Evolutionary conservation across 1,140 invertebrate species (phyloP).

Genomic region (Tigriopus japonicus): DNA sequence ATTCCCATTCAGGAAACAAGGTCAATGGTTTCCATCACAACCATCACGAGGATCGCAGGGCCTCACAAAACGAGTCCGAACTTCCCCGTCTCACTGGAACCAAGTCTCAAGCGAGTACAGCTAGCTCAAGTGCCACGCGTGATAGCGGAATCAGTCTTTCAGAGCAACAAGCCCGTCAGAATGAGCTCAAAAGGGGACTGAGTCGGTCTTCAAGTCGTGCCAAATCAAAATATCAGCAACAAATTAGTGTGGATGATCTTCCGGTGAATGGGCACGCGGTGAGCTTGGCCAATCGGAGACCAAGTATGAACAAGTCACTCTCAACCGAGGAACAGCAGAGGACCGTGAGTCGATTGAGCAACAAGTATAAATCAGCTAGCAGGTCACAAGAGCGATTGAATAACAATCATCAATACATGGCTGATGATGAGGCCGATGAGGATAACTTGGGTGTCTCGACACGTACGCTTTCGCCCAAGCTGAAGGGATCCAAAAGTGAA

Average conservation of each 20-base stretch:
- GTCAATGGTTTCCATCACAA: background rate
- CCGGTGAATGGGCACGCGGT: conserved; percentile 1
- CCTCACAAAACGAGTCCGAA: conserved; percentile 3
- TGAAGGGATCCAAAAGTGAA: too few relatives aligned
- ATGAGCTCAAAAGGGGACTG: background rate
- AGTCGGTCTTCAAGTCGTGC: background rate
- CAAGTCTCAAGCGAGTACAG: conserved; percentile 9
- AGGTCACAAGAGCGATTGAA: too few relatives aligned
- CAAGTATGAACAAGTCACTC: background rate
- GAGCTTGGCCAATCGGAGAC: background rate
- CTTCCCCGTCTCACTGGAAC: conserved; percentile 6
- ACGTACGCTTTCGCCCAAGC: too few relatives aligned
- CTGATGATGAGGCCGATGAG: too few relatives aligned
- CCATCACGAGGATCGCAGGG: background rate
- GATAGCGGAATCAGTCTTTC: conserved; percentile 7
- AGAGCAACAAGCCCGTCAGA: background rate
- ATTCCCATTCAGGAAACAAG: background rate
- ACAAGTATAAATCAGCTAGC: too few relatives aligned
- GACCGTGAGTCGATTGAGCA: too few relatives aligned
- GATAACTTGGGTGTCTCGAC: too few relatives aligned
- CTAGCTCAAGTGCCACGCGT: background rate
- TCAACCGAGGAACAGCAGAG: too few relatives aligned
- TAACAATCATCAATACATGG: too few relatives aligned
- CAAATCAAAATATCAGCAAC: background rate
- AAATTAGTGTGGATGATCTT: conserved; percentile 6